These are phyloP conservation scores for Chloroceryle amazona DNA, from an alignment of 2,797 vertebrate genomes.

Conservation along the genomic window DNA sequence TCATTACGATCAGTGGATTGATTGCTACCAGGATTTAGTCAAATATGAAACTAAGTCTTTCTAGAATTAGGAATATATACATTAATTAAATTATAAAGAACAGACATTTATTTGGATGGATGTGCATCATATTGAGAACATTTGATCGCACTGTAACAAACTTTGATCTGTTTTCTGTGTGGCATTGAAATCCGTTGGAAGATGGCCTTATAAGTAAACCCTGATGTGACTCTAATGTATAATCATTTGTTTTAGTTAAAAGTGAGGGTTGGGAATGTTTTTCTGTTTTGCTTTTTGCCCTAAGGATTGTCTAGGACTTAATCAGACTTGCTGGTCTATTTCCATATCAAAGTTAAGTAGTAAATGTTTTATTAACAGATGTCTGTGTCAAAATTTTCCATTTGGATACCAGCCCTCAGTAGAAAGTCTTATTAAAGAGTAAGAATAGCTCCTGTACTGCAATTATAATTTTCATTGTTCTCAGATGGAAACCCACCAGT, in stretches of 20 bases:
- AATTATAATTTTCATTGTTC: constrained; percentile 56
- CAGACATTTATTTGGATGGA: neutral
- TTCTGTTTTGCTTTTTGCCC: neutral
- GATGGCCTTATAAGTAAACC: neutral
- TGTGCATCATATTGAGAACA: neutral
- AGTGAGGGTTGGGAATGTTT: neutral
- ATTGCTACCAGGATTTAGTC: constrained; percentile 18
- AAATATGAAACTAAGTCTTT: constrained; percentile 22
- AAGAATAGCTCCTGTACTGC: constrained; percentile 44
- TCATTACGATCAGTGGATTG: constrained; percentile 17
- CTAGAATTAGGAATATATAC: neutral
- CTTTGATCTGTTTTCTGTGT: neutral
- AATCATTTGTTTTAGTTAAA: neutral
- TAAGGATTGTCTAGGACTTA: neutral
- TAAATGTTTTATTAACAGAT: constrained; percentile 72
- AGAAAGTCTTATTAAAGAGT: neutral
- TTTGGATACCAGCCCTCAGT: constrained; percentile 45
- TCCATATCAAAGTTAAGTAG: constrained; percentile 56
- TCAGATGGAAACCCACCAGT: constrained; percentile 53
- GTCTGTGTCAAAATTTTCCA: constrained; percentile 29
- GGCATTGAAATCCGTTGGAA: neutral
- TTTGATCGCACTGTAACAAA: constrained; percentile 15
- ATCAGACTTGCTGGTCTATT: constrained; percentile 31
- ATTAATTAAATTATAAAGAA: constrained; percentile 28
- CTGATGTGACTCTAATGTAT: neutral